Evolutionary conservation across 2,797 vertebrate species (phyloP).

Genomic region (Adrianichthys oophorus): DNA sequence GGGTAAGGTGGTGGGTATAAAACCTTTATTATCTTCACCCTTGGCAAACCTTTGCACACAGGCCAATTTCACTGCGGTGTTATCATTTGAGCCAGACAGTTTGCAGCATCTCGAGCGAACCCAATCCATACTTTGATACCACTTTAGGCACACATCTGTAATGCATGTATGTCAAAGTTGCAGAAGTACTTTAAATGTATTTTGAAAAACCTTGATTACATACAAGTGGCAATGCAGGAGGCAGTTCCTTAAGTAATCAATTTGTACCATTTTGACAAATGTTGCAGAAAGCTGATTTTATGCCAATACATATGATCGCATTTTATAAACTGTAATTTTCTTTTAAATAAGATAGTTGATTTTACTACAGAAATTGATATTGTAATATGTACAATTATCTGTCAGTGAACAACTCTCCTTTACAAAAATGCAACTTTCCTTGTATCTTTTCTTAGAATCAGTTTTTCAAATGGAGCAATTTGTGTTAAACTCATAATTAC

Average conservation of each 20-base stretch:
- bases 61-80: conserved; percentile 50
- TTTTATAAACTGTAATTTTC: conserved; percentile 26
- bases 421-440: neutral
- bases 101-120: conserved; percentile 64
- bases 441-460: too few species aligned
- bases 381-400: conserved; percentile 4
- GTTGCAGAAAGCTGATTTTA: conserved; percentile 17
- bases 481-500: too few species aligned
- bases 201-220: conserved; percentile 53
- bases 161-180: conserved; percentile 67
- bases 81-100: conserved; percentile 72
- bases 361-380: conserved; percentile 7
- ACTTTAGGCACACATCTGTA: conserved; percentile 58
- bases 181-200: conserved; percentile 56
- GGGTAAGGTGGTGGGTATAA: conserved; percentile 71
- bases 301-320: conserved; percentile 31
- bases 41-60: conserved; percentile 69
- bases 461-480: too few species aligned
- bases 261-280: conserved; percentile 48
- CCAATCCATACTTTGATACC: conserved; percentile 70
- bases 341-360: conserved; percentile 16
- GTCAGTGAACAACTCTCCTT: conserved; percentile 3
- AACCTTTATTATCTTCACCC: conserved; percentile 78
- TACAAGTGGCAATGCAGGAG: conserved; percentile 53
- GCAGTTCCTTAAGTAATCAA: conserved; percentile 54